Conservation (phyloP, 2,113 vertebrate genomes). For the Mormyrus iriodes region DNA sequence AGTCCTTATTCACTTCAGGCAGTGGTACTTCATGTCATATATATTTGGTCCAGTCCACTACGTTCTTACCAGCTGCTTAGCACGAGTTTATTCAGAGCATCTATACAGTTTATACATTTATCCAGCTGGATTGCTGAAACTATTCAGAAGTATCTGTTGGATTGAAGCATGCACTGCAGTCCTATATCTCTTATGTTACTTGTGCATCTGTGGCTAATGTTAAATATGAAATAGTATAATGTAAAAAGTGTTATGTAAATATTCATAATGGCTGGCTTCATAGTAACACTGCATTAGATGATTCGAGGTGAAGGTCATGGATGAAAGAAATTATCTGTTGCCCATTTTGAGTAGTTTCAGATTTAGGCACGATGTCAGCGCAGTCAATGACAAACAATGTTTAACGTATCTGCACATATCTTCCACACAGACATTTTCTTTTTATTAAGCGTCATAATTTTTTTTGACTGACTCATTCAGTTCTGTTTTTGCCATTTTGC, state of each 20-base stretch:
- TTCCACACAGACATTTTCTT: neutral
- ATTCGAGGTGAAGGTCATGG: no score
- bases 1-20: neutral
- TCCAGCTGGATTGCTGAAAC: neutral
- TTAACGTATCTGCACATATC: neutral
- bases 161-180: neutral
- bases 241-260: no score
- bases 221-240: no score
- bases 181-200: neutral
- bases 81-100: neutral
- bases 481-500: neutral
- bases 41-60: neutral
- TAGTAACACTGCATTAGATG: no score
- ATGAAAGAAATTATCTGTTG: no score
- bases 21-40: neutral
- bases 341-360: no score
- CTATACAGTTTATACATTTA: neutral
- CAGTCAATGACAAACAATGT: neutral
- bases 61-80: neutral
- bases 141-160: neutral
- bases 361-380: no score
- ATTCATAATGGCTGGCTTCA: no score
- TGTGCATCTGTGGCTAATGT: no score
- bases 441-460: neutral
- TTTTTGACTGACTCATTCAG: neutral